Evolutionary conservation across 1,140 invertebrate genomes (phyloP).

Genomic region (Ceratosolen solmsi): DNA sequence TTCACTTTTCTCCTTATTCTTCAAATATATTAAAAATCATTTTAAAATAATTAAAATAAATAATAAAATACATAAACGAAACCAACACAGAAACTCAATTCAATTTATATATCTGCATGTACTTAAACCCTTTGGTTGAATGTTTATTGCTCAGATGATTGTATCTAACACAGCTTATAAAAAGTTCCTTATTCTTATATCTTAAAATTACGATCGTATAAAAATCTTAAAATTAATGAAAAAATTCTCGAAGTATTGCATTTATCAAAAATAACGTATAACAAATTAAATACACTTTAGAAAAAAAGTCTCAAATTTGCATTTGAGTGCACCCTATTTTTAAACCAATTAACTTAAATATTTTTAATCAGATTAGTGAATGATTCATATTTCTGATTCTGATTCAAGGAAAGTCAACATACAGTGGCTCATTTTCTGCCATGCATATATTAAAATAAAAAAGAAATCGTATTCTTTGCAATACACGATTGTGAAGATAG

Average conservation of each 20-base stretch:
- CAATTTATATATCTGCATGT: neutral
- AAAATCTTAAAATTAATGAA: no score
- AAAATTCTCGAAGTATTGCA: neutral
- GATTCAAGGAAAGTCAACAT: neutral
- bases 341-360: neutral
- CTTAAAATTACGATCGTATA: no score
- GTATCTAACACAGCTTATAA: neutral
- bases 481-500: no score
- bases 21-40: no score
- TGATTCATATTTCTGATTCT: neutral
- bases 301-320: neutral
- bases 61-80: no score
- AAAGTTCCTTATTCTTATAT: neutral
- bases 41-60: no score
- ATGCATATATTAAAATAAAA: neutral
- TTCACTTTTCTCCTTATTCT: no score
- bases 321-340: neutral
- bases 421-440: neutral
- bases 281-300: neutral
- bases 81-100: constrained; percentile 9
- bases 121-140: neutral
- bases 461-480: neutral
- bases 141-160: neutral
- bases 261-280: neutral
- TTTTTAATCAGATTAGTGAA: constrained; percentile 8